These are phyloP conservation scores for Anguilla marmorata DNA, from an alignment of 2,797 vertebrate genomes.

Conservation along the genomic window DNA sequence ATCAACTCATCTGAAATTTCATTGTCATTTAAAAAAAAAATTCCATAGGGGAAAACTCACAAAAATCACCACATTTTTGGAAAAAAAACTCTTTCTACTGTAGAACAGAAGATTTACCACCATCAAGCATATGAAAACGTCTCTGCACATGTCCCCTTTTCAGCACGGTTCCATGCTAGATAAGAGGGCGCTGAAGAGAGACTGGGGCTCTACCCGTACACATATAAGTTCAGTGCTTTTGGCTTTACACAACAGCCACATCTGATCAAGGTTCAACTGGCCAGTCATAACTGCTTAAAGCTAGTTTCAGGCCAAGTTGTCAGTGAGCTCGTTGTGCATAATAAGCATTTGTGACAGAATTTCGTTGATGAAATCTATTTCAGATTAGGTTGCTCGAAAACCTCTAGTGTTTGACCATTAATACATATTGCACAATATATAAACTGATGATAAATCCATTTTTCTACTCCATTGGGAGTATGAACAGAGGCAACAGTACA, in stretches of 20 bases:
- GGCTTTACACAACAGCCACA: not conserved
- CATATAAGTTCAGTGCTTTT: not conserved
- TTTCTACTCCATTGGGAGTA: not conserved
- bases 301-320: not conserved
- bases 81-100: not conserved
- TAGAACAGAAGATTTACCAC: not conserved
- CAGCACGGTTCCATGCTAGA: not conserved
- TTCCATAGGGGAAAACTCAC: not conserved
- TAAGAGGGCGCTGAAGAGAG: not conserved
- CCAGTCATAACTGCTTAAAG: not conserved
- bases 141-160: not conserved
- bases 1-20: not conserved
- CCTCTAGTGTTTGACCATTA: not conserved
- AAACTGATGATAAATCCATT: not conserved
- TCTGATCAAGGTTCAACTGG: not conserved
- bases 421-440: not conserved
- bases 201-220: not conserved
- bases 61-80: not conserved
- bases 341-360: not conserved
- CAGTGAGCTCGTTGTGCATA: not conserved
- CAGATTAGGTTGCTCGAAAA: not conserved
- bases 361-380: not conserved
- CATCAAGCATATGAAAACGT: slow-evolving; percentile 4
- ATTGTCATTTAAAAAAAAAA: not conserved
- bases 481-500: not conserved